Evolutionary conservation across 2,113 vertebrate species (phyloP).

Genomic region (Gymnogyps californianus): DNA sequence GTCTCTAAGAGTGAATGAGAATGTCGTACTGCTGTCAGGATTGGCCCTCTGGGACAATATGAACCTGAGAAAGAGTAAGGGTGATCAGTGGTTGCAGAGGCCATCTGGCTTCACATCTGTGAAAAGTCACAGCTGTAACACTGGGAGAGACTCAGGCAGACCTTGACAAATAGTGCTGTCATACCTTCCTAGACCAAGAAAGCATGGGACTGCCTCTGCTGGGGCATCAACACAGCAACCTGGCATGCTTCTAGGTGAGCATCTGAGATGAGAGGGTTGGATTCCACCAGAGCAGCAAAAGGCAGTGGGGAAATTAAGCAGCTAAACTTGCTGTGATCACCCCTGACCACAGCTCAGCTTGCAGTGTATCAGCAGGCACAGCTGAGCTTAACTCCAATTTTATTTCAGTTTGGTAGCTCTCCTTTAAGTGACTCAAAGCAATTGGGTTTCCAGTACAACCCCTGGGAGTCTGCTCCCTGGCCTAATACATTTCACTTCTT

Average conservation of each 20-base stretch:
- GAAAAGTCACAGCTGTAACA: not conserved
- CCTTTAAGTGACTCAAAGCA: not conserved
- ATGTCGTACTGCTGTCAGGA: not conserved
- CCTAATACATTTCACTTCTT: not conserved
- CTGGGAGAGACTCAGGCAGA: not conserved
- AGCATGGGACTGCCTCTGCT: not conserved
- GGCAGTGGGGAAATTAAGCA: not conserved
- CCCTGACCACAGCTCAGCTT: not conserved
- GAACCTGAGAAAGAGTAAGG: not conserved
- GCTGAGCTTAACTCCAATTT: not conserved
- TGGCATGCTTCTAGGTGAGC: not conserved
- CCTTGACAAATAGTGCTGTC: not conserved
- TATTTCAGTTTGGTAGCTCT: not conserved
- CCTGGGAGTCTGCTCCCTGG: not conserved
- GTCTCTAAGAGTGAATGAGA: not conserved
- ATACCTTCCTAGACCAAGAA: not conserved
- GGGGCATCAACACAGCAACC: not conserved
- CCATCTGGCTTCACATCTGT: not conserved
- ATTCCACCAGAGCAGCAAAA: not conserved
- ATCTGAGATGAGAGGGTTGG: not conserved
- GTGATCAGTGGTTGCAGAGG: not conserved
- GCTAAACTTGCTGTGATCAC: not conserved
- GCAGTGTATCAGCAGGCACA: not conserved
- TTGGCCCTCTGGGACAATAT: not conserved
- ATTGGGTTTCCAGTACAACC: not conserved